Evolutionary conservation across 2,113 vertebrate genomes (phyloP).

Genomic region (Heterotis niloticus): DNA sequence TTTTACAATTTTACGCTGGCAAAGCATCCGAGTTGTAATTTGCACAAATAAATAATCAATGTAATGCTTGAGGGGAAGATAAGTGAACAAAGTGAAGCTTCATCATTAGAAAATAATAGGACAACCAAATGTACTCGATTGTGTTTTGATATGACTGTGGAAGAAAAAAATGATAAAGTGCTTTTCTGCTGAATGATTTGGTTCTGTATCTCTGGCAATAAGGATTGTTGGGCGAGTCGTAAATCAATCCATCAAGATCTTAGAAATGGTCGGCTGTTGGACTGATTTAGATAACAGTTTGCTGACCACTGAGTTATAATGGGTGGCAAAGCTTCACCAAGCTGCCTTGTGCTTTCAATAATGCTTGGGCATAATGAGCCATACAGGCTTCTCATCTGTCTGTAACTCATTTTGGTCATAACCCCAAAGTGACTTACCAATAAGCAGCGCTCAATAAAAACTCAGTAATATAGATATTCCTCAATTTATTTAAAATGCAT

Average conservation of each 20-base stretch:
- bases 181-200: background rate
- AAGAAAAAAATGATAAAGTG: background rate
- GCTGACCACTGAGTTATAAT: background rate
- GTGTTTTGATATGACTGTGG: background rate
- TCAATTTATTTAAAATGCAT: too few relatives aligned
- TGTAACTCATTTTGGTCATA: too few relatives aligned
- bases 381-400: too few relatives aligned
- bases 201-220: background rate
- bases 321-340: background rate
- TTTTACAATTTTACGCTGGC: background rate
- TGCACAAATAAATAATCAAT: conserved; percentile 1
- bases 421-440: too few relatives aligned
- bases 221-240: background rate
- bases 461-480: too few relatives aligned
- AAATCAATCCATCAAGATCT: background rate
- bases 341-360: background rate
- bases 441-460: too few relatives aligned
- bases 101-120: background rate
- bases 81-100: background rate
- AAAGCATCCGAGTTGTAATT: background rate
- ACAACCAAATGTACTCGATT: too few relatives aligned
- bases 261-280: background rate
- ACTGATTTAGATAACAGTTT: background rate
- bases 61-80: background rate
- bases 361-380: too few relatives aligned